Evolutionary conservation across 2,797 vertebrate genomes (phyloP), one percentile per base, ranked within the genome.

Genomic region (Gastrophryne carolinensis): DNA sequence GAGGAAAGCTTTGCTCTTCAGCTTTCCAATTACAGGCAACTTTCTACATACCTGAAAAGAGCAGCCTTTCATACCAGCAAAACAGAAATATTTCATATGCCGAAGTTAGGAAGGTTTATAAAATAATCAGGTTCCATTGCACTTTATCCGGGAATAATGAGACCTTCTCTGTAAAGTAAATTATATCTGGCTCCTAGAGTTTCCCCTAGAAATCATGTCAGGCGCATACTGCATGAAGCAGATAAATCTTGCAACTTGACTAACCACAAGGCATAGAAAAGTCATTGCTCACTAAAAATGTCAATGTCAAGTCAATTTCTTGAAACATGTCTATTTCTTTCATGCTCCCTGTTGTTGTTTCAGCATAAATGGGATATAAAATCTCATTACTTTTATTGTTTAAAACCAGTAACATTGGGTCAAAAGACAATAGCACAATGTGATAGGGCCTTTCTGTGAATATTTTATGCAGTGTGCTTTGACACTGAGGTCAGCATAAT

Each of bases 311-410:
- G 78, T 83, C 82, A 78, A 79, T 86, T 85, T 85, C 78, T 80
- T 82, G 81, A 85, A 87, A 77, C 75, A 71, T 84, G 80, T 80
- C 84, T 82, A 79, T 76, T 80, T 79, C 76, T 81, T 82, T 80
- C 76, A 74, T 79, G 80, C 81, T 83, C 83, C 79, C 81, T 71
- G 79, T 84, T 81, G 79, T 83, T 84, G 81, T 85, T 82, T 80
- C 65, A 70, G 83, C 86, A 82, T 81, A 88, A 84, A 83, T 81
- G 72, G 73, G 75, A 79, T 75, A 81, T 80, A 83, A 84, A 87
- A 83, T 84, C 83, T 85, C 86, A 86, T 85, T 83, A 85, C 81
- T 84, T 82, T 82, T 81, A 84, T 87, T 86, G 84, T 85, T 86
- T 85, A 81, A 84, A 86, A 82, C 39, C 73, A 81, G 75, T 49